Conservation (phyloP, 2,113 vertebrate species). For the Trichechus manatus region DNA sequence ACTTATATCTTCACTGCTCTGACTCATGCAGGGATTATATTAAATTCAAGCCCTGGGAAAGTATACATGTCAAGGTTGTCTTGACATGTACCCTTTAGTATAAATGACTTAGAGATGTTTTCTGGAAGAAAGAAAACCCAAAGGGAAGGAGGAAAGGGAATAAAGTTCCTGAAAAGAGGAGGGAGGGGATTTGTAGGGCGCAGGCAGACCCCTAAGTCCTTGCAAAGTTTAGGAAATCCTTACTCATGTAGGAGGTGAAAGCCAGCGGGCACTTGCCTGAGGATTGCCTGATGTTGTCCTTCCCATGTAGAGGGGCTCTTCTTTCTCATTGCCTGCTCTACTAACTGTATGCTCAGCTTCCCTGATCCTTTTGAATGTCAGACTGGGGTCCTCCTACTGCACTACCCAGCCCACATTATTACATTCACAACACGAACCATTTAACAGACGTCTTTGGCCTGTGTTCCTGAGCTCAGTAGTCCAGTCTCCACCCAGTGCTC, state of each 20-base stretch:
- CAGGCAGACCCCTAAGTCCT: background rate
- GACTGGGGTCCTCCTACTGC: background rate
- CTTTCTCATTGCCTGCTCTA: rapidly evolving
- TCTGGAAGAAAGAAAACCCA: background rate
- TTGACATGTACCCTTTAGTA: background rate
- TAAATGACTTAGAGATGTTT: background rate
- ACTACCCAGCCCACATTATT: background rate
- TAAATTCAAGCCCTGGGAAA: background rate
- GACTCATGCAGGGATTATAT: background rate
- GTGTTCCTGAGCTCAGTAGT: background rate
- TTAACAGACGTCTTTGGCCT: background rate
- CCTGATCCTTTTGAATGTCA: background rate
- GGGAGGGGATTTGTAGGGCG: background rate
- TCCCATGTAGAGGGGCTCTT: rapidly evolving
- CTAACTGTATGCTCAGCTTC: background rate
- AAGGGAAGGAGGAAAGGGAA: background rate
- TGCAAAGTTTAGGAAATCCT: background rate
- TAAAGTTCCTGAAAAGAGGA: background rate
- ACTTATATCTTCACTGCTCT: background rate
- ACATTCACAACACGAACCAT: background rate
- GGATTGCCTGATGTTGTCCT: no score
- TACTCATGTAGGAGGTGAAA: background rate
- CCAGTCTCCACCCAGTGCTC: background rate
- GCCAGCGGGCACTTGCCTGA: no score
- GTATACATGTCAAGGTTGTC: background rate